Evolutionary conservation across 2,888 invertebrate genomes (phyloP), one percentile per base, ranked within the genome.

Genomic region (Antheraea yamamai): DNA sequence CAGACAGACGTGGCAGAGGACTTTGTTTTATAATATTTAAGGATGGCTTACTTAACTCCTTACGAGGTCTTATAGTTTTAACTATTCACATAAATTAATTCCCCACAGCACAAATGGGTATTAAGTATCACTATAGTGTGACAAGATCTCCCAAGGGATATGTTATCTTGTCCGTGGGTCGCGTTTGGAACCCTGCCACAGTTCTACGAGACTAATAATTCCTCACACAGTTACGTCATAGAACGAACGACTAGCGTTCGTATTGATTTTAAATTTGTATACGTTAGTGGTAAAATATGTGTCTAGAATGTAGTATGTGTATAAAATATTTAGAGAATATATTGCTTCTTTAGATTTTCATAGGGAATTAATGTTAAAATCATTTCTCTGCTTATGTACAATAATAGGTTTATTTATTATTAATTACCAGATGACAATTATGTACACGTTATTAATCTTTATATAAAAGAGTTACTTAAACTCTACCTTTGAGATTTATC

Each of bases 141-240:
- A 81, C 76, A 83, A 76, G 77, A 78, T 81, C 77, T 76, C 76
- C 79, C 72, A 77, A 76, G 39, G 70, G 39, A 39, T 77, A 72
- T 79, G 78, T 81, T 81, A 82, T 83, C 81, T 79, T 77, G 75
- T 76, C 75, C 74, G 74, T 74, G 77, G 77, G 80, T 80, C 81
- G 83, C 83, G 85, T 85, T 88, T 88, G 86, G 87, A 85, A 79
- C 80, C 77, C 76, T 84, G 87, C 87, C 87, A 88, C 81, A 77
- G 77, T 78, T 79, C 80, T 76, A 72, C 64, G 78, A 79, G 74
- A 81, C 75, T 76, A 73, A 80, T 76, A 73, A 80, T 76, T 78
- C 76, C 76, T 76, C 73, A 64, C 61, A 76, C 58, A 76, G 72
- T 82, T 78, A 78, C 81, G 79, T 81, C 81, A 80, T 79, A 55